Base-by-base conservation (phyloP, 2,888 invertebrate genomes). In the Scaptomyza reducta region DNA sequence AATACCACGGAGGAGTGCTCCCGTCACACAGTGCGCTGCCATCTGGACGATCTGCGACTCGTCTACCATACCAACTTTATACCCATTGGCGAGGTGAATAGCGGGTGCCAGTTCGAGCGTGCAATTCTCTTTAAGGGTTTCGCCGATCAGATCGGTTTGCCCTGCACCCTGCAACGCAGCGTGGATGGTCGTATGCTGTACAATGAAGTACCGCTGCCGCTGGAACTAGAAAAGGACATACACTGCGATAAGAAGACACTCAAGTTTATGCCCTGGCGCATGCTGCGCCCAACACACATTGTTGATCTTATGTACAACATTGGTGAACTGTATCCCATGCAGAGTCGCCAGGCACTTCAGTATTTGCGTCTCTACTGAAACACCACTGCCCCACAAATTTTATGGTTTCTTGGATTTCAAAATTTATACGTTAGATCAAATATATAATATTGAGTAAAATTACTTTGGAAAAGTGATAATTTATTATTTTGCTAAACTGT, bases 61-160 rank as follows among this genome's bases (percentile, higher is more conserved):
- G 89, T 90, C 1, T 76, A 93, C 6, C 88, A 90, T 22, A 92
- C 92, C 0, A 92, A 93, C 33, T 91, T 94, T 5, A 91, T 95
- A 7, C 94, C 94, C 0, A 63, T 95, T 3, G 95, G 95, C 0
- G 91, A 88, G 79, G 89, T 95, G 53, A 92, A 92, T 10, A 93
- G 93, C 45, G 95, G 95, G 1, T 94, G 94, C 0, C 91, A 92
- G 14, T 90, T 95, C 42, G 95, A 95, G 80, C 92, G 95, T 1
- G 94, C 95, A 0, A 46, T 95, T 3, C 92, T 95, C 22, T 95
- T 94, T 91, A 95, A 95, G 88, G 93, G 92, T 1, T 88, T 95
- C 25, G 94, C 95, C 0, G 95, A 95, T 87, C 92, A 93, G 42
- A 88, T 94, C 22, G 94, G 94, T 0, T 70, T 95, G 64, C 95